These are phyloP conservation scores for Engraulis encrasicolus DNA, from an alignment of 2,113 vertebrate species.

Conservation along the genomic window DNA sequence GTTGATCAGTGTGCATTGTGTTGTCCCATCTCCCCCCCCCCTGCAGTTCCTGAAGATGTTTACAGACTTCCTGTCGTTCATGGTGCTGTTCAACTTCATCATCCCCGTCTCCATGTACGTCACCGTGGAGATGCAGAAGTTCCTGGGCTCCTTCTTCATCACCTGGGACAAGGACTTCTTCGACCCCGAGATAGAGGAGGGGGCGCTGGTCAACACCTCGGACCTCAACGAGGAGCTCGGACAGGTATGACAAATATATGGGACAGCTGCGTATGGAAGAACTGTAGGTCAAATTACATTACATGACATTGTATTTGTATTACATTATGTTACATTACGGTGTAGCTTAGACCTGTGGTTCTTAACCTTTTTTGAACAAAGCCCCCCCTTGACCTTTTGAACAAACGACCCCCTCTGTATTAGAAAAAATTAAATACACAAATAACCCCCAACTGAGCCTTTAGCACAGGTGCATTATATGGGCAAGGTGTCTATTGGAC, in stretches of 20 bases:
- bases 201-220: conserved; percentile 95
- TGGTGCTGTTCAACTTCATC: conserved; percentile 99
- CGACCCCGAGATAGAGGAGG: conserved; percentile 90
- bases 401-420: no score
- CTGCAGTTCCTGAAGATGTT: conserved; percentile 94
- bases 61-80: conserved; percentile 97
- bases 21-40: no score
- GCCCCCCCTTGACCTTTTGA: not conserved
- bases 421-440: no score
- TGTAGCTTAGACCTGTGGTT: no score
- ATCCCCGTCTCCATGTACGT: conserved; percentile 99
- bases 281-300: no score
- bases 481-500: no score
- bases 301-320: no score
- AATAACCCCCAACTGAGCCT: no score
- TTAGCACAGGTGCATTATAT: no score
- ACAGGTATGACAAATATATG: conserved; percentile 78
- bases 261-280: not conserved
- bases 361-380: no score
- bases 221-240: conserved; percentile 98
- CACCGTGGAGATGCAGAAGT: conserved; percentile 99
- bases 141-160: conserved; percentile 97
- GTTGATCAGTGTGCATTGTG: no score
- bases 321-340: no score
- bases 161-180: conserved; percentile 96